Evolutionary conservation across 2,888 invertebrate genomes (phyloP).

Genomic region (Mesorhabditis spiculigera): DNA sequence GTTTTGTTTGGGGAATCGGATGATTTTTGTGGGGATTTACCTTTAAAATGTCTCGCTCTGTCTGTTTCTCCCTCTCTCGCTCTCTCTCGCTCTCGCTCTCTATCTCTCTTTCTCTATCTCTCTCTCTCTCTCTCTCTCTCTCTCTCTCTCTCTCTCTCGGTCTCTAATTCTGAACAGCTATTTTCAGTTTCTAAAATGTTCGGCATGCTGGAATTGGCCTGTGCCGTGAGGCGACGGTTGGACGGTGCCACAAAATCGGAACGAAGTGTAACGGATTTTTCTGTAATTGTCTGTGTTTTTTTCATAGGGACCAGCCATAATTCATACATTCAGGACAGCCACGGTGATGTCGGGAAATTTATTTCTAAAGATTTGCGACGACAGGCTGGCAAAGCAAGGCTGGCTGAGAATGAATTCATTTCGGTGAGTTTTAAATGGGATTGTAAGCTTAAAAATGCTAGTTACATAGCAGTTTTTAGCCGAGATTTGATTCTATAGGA

Average conservation of each 20-base stretch:
- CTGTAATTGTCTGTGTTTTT: too few relatives aligned
- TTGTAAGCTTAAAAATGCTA: too few relatives aligned
- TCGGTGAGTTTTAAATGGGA: conserved; percentile 7
- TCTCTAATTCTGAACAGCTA: neutral
- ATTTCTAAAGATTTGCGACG: conserved; percentile 13
- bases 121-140: neutral
- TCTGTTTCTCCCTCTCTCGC: neutral
- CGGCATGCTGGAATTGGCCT: conserved; percentile 7
- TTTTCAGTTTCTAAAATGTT: neutral
- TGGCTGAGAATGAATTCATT: conserved; percentile 15
- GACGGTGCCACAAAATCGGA: neutral
- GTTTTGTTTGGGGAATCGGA: too few relatives aligned
- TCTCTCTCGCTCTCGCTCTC: neutral
- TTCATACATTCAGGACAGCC: neutral
- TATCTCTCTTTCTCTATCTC: neutral
- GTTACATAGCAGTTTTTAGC: too few relatives aligned
- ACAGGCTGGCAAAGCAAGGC: conserved; percentile 12
- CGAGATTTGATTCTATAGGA: too few relatives aligned
- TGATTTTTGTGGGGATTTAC: too few relatives aligned
- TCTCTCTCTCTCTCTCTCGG: too few relatives aligned
- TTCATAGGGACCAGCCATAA: too few relatives aligned
- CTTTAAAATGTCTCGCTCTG: too few relatives aligned
- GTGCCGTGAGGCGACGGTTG: neutral
- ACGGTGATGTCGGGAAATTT: conserved; percentile 8
- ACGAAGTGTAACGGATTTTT: neutral